Conservation (phyloP, 2,888 invertebrate species). For the Taphrorychus bicolor region DNA sequence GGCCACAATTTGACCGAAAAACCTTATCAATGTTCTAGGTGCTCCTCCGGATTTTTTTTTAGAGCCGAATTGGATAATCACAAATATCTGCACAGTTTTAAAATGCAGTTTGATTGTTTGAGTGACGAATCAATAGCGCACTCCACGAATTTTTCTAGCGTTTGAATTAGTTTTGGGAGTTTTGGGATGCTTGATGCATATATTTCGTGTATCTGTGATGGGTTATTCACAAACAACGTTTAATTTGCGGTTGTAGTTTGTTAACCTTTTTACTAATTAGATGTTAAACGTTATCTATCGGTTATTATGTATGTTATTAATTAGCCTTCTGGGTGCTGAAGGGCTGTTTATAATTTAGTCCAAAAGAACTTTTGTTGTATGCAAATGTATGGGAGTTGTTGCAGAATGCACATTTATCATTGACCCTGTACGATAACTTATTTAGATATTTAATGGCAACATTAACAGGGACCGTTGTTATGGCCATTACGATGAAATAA, state of each 20-base stretch:
- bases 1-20: conserved; percentile 82
- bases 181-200: not conserved
- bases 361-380: not conserved
- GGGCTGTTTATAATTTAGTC: not conserved
- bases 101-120: conserved; percentile 36
- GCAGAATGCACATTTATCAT: not conserved
- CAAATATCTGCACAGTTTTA: conserved; percentile 54
- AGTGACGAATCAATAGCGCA: conserved; percentile 34
- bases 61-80: conserved; percentile 92
- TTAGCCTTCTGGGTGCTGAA: too few species aligned
- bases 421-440: not conserved
- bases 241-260: too few species aligned
- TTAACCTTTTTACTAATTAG: too few species aligned
- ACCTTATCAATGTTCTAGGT: conserved; percentile 86
- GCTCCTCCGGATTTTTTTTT: conserved; percentile 88
- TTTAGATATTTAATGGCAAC: not conserved
- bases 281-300: too few species aligned
- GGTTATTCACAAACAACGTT: too few species aligned
- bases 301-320: too few species aligned
- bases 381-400: not conserved
- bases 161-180: not conserved
- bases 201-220: not conserved
- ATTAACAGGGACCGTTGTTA: not conserved
- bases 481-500: not conserved
- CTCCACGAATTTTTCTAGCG: not conserved